Conservation (phyloP, 37 sponge, comb jelly and placozoan genomes). For the Tethya wilhelma region DNA sequence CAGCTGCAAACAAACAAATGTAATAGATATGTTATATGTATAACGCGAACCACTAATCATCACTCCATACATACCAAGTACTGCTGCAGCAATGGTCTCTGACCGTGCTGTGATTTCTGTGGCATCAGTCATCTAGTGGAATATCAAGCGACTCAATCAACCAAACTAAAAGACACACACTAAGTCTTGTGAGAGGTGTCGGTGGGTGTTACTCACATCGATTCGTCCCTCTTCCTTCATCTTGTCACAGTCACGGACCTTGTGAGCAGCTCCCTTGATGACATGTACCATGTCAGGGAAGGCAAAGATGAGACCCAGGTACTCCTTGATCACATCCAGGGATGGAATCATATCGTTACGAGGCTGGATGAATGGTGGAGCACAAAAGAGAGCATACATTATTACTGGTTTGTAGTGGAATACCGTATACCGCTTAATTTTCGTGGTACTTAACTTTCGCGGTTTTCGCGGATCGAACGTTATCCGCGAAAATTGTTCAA, state of each 20-base stretch:
- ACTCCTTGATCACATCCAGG: conserved; percentile 88
- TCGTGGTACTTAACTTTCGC: too few species aligned
- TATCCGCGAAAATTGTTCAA: too few species aligned
- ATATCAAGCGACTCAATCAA: not conserved
- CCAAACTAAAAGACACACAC: not conserved
- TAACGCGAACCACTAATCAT: too few species aligned
- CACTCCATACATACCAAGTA: conserved; percentile 41
- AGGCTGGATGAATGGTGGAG: conserved; percentile 84
- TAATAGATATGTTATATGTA: too few species aligned
- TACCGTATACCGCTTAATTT: too few species aligned
- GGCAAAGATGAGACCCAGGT: conserved; percentile 81
- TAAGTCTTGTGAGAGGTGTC: not conserved
- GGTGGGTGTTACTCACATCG: conserved; percentile 44
- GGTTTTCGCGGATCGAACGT: too few species aligned
- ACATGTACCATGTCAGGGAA: conserved; percentile 82
- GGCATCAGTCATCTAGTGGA: conserved; percentile 50
- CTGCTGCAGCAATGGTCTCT: conserved; percentile 41
- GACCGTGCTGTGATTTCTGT: conserved; percentile 36
- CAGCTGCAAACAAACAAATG: conserved; percentile 70
- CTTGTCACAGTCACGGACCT: conserved; percentile 76
- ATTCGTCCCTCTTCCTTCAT: conserved; percentile 85
- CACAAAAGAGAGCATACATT: not conserved
- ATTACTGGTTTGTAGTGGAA: too few species aligned
- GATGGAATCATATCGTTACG: conserved; percentile 84
- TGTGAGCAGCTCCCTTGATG: conserved; percentile 65